Evolutionary conservation across 2,797 vertebrate genomes (phyloP).

Genomic region (Cyclura pinguis): DNA sequence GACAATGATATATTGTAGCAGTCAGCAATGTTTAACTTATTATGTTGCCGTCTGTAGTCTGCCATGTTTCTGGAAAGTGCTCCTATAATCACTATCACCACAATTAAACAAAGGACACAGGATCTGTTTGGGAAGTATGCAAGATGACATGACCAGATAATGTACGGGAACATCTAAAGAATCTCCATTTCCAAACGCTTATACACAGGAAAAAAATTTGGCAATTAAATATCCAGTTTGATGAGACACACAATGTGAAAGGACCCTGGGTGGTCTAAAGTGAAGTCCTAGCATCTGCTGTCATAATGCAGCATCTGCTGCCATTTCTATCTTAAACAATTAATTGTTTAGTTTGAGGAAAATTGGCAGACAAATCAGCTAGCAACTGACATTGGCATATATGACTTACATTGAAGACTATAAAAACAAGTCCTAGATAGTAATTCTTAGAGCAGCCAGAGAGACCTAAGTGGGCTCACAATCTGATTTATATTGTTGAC

Average conservation of each 20-base stretch:
- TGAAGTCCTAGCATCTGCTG: neutral
- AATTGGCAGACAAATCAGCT: neutral
- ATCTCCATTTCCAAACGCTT: neutral
- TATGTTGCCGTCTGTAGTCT: neutral
- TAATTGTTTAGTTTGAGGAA: neutral
- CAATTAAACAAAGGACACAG: neutral
- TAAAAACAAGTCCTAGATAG: neutral
- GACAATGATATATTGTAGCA: neutral
- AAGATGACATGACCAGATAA: neutral
- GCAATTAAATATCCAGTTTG: neutral
- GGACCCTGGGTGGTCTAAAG: neutral
- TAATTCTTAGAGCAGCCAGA: neutral
- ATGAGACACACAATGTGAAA: neutral
- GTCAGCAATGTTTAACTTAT: neutral
- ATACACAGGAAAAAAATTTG: no score
- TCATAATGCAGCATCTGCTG: neutral
- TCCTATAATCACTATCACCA: neutral
- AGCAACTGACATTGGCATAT: neutral
- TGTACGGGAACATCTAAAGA: neutral
- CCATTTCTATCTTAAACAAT: neutral
- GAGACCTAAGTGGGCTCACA: neutral
- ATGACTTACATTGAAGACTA: neutral
- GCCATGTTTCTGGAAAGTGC: neutral
- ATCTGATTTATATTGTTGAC: neutral
- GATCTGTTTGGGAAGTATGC: neutral